Conservation (phyloP, 2,888 invertebrate species). For the Hedya salicella region DNA sequence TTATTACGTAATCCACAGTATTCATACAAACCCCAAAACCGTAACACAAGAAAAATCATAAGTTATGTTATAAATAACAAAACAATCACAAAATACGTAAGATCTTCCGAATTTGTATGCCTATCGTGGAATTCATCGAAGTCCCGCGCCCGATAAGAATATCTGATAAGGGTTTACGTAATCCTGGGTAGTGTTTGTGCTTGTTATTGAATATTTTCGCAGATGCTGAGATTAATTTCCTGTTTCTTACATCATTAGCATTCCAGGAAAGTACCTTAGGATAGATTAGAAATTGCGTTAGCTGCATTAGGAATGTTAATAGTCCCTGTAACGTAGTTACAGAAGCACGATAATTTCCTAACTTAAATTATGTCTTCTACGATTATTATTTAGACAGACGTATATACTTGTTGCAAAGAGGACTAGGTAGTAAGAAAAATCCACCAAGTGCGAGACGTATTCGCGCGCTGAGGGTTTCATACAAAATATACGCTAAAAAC, state of each 20-base stretch:
- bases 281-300: constrained; percentile 7
- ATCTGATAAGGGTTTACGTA: constrained; percentile 34
- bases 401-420: too few species aligned
- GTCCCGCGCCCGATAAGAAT: constrained; percentile 33
- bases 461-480: too few species aligned
- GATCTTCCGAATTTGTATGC: constrained; percentile 34
- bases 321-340: neutral
- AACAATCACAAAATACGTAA: constrained; percentile 32
- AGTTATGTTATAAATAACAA: constrained; percentile 39
- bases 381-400: too few species aligned
- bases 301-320: neutral
- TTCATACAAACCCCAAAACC: too few species aligned
- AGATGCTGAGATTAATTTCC: constrained; percentile 39
- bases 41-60: constrained; percentile 8
- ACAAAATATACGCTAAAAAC: too few species aligned
- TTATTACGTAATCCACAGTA: too few species aligned
- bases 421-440: too few species aligned
- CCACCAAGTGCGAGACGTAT: too few species aligned
- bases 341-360: neutral
- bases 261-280: constrained; percentile 3
- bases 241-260: constrained; percentile 36
- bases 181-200: constrained; percentile 18
- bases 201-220: constrained; percentile 41
- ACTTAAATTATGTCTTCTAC: too few species aligned
- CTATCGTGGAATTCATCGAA: constrained; percentile 33